These are phyloP conservation scores for Frankliniella intonsa DNA, from an alignment of 2,888 invertebrate genomes.

Conservation along the genomic window DNA sequence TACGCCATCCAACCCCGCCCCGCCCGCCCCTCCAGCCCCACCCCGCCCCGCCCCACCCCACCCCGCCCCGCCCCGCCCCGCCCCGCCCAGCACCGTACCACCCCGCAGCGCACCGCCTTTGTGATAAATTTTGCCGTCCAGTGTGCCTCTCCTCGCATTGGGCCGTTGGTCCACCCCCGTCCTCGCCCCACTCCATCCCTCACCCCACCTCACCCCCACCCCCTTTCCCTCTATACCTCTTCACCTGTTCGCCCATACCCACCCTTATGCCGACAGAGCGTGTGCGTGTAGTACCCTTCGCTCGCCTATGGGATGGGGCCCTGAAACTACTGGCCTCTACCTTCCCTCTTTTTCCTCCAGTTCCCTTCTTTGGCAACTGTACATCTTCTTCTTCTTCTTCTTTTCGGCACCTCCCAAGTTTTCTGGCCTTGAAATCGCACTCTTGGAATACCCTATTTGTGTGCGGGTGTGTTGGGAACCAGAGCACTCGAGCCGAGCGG, in stretches of 20 bases:
- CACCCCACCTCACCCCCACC: not conserved
- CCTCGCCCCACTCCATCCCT: not conserved
- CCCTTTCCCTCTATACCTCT: not conserved
- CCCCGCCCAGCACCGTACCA: not conserved
- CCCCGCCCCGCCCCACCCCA: not conserved
- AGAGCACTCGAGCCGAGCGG: too few species aligned
- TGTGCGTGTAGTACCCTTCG: not conserved
- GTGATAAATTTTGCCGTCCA: constrained; percentile 12
- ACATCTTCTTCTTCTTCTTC: too few species aligned
- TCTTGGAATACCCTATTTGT: too few species aligned
- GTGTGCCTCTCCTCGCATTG: not conserved
- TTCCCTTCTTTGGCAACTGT: too few species aligned
- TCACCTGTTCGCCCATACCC: too few species aligned
- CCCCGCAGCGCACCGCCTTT: not conserved
- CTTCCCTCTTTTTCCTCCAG: too few species aligned
- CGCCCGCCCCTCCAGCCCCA: not conserved
- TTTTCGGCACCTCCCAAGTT: too few species aligned
- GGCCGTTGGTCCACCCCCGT: not conserved
- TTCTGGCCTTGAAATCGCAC: too few species aligned
- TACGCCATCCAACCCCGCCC: not conserved
- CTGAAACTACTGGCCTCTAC: too few species aligned
- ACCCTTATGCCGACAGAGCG: not conserved
- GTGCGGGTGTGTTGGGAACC: too few species aligned
- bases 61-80: not conserved
- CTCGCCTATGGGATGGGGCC: not conserved